These are phyloP conservation scores for Aphidius gifuensis DNA, from an alignment of 1,140 invertebrate genomes.

Conservation along the genomic window DNA sequence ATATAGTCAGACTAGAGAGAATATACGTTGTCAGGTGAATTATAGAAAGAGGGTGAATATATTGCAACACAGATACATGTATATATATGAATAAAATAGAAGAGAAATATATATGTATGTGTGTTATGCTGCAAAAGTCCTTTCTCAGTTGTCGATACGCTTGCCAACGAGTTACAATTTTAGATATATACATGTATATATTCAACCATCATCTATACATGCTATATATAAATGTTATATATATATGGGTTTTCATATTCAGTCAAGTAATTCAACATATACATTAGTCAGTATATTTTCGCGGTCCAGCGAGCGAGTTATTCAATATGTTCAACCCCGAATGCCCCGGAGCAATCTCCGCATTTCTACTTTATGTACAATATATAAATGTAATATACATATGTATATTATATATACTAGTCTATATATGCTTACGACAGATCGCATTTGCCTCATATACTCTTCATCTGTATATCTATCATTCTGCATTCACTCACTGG, in stretches of 20 bases:
- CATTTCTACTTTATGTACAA: conserved; percentile 16
- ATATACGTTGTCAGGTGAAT: too few species aligned
- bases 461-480: conserved; percentile 12
- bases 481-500: not conserved
- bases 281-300: conserved; percentile 50
- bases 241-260: conserved; percentile 19
- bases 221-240: conserved; percentile 7
- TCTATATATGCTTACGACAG: conserved; percentile 16
- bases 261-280: not conserved
- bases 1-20: too few species aligned
- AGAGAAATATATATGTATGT: too few species aligned
- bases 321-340: conserved; percentile 55
- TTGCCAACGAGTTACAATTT: conserved; percentile 6
- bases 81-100: conserved; percentile 23
- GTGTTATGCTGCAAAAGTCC: too few species aligned
- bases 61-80: too few species aligned
- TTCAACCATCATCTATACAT: conserved; percentile 2
- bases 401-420: not conserved
- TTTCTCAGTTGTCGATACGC: conserved; percentile 42
- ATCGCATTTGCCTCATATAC: conserved; percentile 21
- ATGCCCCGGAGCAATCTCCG: conserved; percentile 53
- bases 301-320: conserved; percentile 57
- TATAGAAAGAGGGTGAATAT: too few species aligned
- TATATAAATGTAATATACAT: not conserved
- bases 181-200: conserved; percentile 5